Evolutionary conservation across 37 sponge, comb jelly and placozoan genomes (phyloP).

Genomic region (Halichondria panicea): DNA sequence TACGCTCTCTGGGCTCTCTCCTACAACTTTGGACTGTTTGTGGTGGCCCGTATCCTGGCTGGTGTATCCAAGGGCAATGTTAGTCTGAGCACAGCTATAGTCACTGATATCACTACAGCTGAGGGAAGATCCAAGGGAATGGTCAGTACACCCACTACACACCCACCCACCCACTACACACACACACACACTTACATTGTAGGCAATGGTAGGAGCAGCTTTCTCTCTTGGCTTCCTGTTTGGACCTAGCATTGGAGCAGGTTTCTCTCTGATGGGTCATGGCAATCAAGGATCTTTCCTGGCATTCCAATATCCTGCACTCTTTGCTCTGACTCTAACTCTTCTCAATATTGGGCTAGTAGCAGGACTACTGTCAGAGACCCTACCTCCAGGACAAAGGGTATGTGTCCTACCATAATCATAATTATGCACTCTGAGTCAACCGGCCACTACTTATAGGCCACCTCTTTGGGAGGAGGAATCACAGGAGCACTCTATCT

Average conservation of each 20-base stretch:
- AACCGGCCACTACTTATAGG: conserved; percentile 26
- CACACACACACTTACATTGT: neutral
- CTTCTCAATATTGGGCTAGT: conserved; percentile 55
- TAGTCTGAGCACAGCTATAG: conserved; percentile 80
- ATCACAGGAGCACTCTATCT: conserved; percentile 62
- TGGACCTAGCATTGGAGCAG: conserved; percentile 89
- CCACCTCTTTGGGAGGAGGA: conserved; percentile 63
- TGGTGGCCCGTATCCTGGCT: conserved; percentile 77
- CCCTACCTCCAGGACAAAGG: conserved; percentile 63
- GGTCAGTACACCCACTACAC: conserved; percentile 36
- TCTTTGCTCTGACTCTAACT: conserved; percentile 69
- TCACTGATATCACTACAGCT: conserved; percentile 76
- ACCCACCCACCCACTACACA: neutral
- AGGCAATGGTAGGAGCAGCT: conserved; percentile 84
- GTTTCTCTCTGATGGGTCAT: conserved; percentile 54
- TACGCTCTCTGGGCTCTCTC: conserved; percentile 89
- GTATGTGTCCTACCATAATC: conserved; percentile 22
- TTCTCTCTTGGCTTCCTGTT: conserved; percentile 89
- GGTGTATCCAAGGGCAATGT: conserved; percentile 85
- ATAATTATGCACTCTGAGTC: neutral
- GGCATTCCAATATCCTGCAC: conserved; percentile 83
- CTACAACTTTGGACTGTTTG: conserved; percentile 72
- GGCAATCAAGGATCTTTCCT: conserved; percentile 11
- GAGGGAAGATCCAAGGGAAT: conserved; percentile 79
- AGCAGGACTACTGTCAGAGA: conserved; percentile 52